A percentile compares a stretch with the other conserved stretches of the same genome.
Conservation (phyloP, 30 jellyfish, hydroid and myxozoan genomes). For the Euphysa ruthae region DNA sequence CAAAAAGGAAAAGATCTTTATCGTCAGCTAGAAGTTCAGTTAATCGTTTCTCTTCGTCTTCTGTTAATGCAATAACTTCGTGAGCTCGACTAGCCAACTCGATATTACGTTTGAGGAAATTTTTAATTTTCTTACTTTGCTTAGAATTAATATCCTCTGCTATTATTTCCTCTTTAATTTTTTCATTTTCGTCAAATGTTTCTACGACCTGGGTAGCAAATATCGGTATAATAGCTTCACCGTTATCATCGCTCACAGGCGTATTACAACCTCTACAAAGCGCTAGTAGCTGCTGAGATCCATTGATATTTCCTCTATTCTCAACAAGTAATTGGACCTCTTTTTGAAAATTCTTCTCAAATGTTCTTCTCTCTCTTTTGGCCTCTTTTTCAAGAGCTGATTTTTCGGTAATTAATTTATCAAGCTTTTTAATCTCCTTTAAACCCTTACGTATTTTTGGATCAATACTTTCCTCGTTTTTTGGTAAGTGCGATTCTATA, state of each 20-base stretch:
- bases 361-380: conserved; percentile 44
- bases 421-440: conserved; percentile 39
- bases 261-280: conserved; percentile 19
- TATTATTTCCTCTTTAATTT: not conserved
- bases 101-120: conserved; percentile 52
- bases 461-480: no score
- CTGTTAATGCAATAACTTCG: conserved; percentile 57
- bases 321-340: conserved; percentile 36
- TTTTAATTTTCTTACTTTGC: conserved; percentile 16
- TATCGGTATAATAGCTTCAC: conserved; percentile 4
- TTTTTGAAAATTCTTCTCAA: conserved; percentile 40
- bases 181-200: not conserved
- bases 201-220: not conserved
- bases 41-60: conserved; percentile 49
- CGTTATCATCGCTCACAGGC: no score
- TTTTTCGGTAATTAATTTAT: conserved; percentile 45
- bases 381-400: conserved; percentile 36
- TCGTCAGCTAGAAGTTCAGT: conserved; percentile 68
- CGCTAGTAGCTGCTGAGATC: conserved; percentile 40
- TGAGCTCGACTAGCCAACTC: conserved; percentile 63
- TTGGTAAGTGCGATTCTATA: no score
- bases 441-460: conserved; percentile 39
- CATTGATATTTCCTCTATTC: conserved; percentile 31
- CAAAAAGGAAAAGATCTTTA: conserved; percentile 51
- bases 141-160: not conserved